Evolutionary conservation across 2,797 vertebrate genomes (phyloP), one percentile per base, ranked within the genome.

Genomic region (Eurystomus glaucurus): DNA sequence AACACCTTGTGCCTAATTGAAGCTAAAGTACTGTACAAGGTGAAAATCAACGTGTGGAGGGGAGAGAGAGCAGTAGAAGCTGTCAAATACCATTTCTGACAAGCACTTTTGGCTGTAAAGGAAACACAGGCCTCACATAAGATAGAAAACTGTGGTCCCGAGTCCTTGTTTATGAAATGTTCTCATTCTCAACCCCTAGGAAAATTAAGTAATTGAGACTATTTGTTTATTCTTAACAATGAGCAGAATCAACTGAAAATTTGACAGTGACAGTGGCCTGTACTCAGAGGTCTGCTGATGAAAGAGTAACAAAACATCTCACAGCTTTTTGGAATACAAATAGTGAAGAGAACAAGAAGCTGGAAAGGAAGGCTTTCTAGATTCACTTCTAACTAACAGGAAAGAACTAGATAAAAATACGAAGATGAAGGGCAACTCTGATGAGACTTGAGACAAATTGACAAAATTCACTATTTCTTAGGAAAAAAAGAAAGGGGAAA

Each of bases 21-120:
- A 96, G 85, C 45, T 96, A 58, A 97, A 96, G 95, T 94, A 92
- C 55, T 39, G 68, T 92, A 96, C 92, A 94, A 97, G 94, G 95
- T 96, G 95, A 96, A 97, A 96, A 97, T 93, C 93, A 96, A 96
- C 66, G 93, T 97, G 93, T 88, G 78, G 94, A 97, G 78, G 26
- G 70, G 61, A 93, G 41, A 94, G 26, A 85, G 88, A 65, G 76
- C 69, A 88, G 88, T 18, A 94, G 88, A 90, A 94, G 85, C 70
- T 94, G 95, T 96, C 92, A 96, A 89, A 94, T 94, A 66, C 62
- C 51, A 77, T 89, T 90, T 94, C 92, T 96, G 94, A 95, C 93
- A 95, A 70, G 83, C 52, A 89, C 86, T 96, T 89, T 75, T 61
- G 37, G 13, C 68, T 92, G 55, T 26, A 90, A 88, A 95, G 71